Base-by-base conservation (phyloP, 2,113 vertebrate genomes). In the Toxotes jaculatrix region DNA sequence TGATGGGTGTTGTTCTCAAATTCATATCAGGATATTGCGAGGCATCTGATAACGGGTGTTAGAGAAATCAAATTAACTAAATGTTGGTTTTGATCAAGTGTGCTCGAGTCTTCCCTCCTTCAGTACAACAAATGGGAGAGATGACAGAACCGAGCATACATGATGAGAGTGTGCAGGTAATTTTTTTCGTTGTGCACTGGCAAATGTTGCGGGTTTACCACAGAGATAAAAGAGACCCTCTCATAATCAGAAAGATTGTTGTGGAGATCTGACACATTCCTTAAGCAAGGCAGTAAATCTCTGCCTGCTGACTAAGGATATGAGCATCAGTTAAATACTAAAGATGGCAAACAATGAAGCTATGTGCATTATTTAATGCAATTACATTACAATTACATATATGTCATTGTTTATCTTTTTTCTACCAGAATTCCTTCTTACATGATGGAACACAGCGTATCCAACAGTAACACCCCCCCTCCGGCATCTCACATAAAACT, bases 361-460 rank as follows among this genome's bases (percentile, higher is more conserved):
- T 16, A 0, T 17, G 6, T 38, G 36, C 36, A 38, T 38, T 27
- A 27, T 27, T 27, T 27, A 27, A 17, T 13, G 32, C 7, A 11
- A 19, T 47, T 11, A 32, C 2, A 49, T 51, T 47, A 47, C 14
- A 45, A 4, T 16, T 36, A 4, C 16, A 36, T 9, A 10, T 3
- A n/a, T 31, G 2, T 38, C 4, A 31, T 17, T 27, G 4, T 43
- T 45, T 4, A 8, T 2, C 7, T 1, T 3, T 61, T 56, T 61
- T 10, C 16, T 1, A 4, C 1, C 1, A 64, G 19, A 9, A 43
- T 34, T 40, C 34, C n/a, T 51, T 43, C 38, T 38, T 43, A 19
- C 5, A 16, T 36, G 40, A 16, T 27, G 34, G 19, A 72, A 63
- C 40, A 69, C 68, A 74, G n/a, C 34, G 21, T n/a, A 62, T 82